Evolutionary conservation across 2,888 invertebrate genomes (phyloP).

Genomic region (Lepidocyrtoides sp.): DNA sequence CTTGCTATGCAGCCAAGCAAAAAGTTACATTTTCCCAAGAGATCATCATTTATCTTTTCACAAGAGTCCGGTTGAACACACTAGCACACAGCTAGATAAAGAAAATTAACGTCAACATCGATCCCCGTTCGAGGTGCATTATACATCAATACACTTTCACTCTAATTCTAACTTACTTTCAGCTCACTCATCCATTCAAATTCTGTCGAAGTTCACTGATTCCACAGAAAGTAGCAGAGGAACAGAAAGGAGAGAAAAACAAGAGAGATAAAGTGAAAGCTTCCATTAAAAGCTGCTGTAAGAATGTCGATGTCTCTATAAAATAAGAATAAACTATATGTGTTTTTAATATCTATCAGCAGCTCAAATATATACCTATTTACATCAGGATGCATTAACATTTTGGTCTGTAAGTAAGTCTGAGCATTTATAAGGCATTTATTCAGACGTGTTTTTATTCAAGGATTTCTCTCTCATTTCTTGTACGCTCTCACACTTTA

Average conservation of each 20-base stretch:
- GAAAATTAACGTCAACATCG: conserved; percentile 80
- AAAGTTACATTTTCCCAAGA: conserved; percentile 52
- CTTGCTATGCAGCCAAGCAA: conserved; percentile 39
- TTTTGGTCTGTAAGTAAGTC: too few species aligned
- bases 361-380: background rate
- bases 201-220: conserved; percentile 42
- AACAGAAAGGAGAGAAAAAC: conserved; percentile 16
- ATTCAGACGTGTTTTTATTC: too few species aligned
- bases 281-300: background rate
- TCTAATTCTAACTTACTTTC: conserved; percentile 54
- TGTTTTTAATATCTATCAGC: background rate
- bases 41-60: conserved; percentile 64
- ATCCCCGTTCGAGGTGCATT: conserved; percentile 61
- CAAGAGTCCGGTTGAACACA: conserved; percentile 47
- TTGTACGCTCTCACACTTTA: too few species aligned
- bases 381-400: background rate
- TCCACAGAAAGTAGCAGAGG: background rate
- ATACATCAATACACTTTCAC: conserved; percentile 53
- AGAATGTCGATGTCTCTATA: conserved; percentile 16
- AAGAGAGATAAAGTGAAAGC: conserved; percentile 39
- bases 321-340: background rate
- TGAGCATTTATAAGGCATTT: background rate
- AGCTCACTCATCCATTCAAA: conserved; percentile 56
- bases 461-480: too few species aligned
- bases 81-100: conserved; percentile 55